Percentiles rank a stretch among this genome's conserved stretches.
These are phyloP conservation scores for Aurelia sp. DNA, from an alignment of 30 jellyfish, hydroid and myxozoan genomes.

Conservation along the genomic window DNA sequence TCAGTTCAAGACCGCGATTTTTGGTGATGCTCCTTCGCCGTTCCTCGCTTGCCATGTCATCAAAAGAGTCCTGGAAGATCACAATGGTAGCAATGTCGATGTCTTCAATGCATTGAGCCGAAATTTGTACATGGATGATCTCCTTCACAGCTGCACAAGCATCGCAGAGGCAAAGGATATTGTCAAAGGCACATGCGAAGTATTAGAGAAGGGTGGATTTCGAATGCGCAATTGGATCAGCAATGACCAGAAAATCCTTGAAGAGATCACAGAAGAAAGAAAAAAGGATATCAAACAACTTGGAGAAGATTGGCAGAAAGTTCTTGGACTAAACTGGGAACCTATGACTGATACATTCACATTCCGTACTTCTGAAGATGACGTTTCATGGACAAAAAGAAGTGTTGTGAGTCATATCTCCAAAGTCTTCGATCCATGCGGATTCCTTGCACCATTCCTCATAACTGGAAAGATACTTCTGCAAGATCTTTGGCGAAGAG, in stretches of 20 bases:
- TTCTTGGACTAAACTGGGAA: neutral
- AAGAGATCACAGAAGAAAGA: constrained; percentile 49
- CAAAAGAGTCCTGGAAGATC: constrained; percentile 47
- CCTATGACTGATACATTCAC: constrained; percentile 40
- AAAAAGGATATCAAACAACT: constrained; percentile 40
- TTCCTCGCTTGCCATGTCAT: constrained; percentile 42
- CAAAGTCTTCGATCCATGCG: constrained; percentile 63
- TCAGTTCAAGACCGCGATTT: constrained; percentile 44
- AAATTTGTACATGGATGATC: constrained; percentile 51
- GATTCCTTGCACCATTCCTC: constrained; percentile 61
- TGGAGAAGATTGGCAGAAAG: constrained; percentile 57
- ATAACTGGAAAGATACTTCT: constrained; percentile 17
- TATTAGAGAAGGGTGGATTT: constrained; percentile 43
- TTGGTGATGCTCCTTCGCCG: constrained; percentile 58
- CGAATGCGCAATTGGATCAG: constrained; percentile 51
- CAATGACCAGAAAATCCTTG: constrained; percentile 29
- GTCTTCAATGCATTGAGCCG: constrained; percentile 31
- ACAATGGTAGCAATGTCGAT: constrained; percentile 29
- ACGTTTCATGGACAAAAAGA: constrained; percentile 54
- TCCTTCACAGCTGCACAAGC: constrained; percentile 57
- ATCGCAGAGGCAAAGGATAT: constrained; percentile 49
- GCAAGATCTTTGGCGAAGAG: constrained; percentile 54
- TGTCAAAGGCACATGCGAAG: constrained; percentile 57
- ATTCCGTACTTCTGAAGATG: constrained; percentile 36
- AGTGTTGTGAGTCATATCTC: constrained; percentile 38